These are phyloP conservation scores for Genyomyrus donnyi DNA, from an alignment of 2,113 vertebrate genomes.

Conservation along the genomic window DNA sequence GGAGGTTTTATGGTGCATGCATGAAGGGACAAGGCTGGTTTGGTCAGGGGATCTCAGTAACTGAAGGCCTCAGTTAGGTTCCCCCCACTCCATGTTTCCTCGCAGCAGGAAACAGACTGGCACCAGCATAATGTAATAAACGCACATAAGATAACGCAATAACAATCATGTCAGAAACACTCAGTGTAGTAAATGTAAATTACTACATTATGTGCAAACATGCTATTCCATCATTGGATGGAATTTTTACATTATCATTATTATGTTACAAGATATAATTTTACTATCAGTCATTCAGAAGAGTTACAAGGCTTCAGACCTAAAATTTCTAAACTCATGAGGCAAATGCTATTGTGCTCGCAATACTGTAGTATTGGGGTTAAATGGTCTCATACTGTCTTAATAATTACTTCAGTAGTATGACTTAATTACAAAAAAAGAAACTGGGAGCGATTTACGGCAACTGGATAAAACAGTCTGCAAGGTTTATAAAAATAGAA, in stretches of 20 bases:
- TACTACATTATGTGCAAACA: background rate
- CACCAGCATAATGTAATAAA: background rate
- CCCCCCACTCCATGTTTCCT: background rate
- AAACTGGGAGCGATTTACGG: background rate
- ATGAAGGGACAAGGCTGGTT: background rate
- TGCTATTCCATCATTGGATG: background rate
- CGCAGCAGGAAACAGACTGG: background rate
- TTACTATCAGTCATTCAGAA: background rate
- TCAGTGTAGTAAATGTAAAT: background rate
- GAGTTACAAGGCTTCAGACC: background rate
- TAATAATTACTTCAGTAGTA: background rate
- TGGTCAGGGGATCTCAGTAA: background rate
- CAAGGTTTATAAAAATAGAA: background rate
- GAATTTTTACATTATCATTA: background rate
- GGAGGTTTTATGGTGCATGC: background rate
- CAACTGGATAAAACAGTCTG: background rate
- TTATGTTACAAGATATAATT: background rate
- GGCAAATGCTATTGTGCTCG: background rate
- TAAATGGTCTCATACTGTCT: background rate
- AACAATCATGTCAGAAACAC: background rate
- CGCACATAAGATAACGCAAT: background rate
- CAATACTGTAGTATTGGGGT: background rate
- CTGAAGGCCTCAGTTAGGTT: background rate
- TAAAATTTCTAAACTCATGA: background rate
- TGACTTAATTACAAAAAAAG: background rate